Evolutionary conservation across 2,113 vertebrate genomes (phyloP), one percentile per base, ranked within the genome.

Genomic region (Solea senegalensis): DNA sequence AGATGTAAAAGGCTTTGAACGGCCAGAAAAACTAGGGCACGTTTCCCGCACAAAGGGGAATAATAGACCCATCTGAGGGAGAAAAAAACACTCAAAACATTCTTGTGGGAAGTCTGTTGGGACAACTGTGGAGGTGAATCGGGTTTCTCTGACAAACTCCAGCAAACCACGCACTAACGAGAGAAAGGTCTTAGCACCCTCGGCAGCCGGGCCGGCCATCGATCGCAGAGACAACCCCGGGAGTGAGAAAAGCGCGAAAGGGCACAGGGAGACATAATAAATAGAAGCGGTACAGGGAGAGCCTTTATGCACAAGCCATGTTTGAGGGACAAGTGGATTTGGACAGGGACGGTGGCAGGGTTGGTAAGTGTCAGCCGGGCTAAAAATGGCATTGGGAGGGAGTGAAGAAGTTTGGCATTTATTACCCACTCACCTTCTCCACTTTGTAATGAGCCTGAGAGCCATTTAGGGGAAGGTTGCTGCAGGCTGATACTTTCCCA

Each of bases 241-340:
- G 78, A 76, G 86, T 72, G 85, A 72, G 86, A 88, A 91, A 89
- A 90, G 90, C 89, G 82, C 62, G 83, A 90, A 89, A 86, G 89
- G 82, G 50, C 83, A 79, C 57, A 14, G 50, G 63, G 75, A 72
- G 74, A 73, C 15, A 8, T 28, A 72, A 76, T 61, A 68, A 85
- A 68, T 41, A 65, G 74, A 70, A 43, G 51, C 67, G 69, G 50
- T 21, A 73, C 65, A 69, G 72, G 21, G 62, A 65, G 56, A n/a
- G 58, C 76, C 51, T 78, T 86, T 81, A 81, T 86, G 82, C 78
- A 84, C 50, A 74, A 68, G 11, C 28, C n/a, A 34, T 81, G 82
- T 80, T 74, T 51, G 65, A 34, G 50, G 66, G 55, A 52, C 70
- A 5, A 44, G 74, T 0, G 62, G 62, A 44, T 45, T 4, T 6